A percentile compares a stretch with the other conserved stretches of the same genome.
Evolutionary conservation across 2,888 invertebrate genomes (phyloP).

Genomic region (Hyposoter dolosus): DNA sequence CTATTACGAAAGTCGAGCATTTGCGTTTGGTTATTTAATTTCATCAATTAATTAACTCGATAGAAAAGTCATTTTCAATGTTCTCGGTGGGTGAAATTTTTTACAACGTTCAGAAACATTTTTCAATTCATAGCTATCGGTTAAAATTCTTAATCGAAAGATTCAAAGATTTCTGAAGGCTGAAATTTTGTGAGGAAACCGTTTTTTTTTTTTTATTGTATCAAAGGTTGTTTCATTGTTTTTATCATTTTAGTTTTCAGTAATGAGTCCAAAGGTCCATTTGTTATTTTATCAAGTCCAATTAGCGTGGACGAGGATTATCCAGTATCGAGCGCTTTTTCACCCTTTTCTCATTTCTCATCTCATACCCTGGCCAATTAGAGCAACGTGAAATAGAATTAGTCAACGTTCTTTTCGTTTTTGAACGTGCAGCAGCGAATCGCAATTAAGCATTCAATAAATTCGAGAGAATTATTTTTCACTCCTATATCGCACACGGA

Average conservation of each 20-base stretch:
- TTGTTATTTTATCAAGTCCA: slow-evolving; percentile 7
- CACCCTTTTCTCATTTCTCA: neutral
- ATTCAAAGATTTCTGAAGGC: neutral
- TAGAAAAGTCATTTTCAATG: neutral
- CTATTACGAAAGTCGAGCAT: neutral
- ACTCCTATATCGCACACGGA: neutral
- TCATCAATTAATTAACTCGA: neutral
- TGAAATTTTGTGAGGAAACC: neutral
- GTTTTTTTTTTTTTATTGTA: neutral
- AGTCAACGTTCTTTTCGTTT: slow-evolving; percentile 22
- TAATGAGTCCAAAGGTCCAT: neutral
- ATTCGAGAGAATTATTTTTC: neutral
- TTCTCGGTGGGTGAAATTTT: neutral
- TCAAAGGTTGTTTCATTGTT: neutral
- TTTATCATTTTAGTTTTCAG: neutral
- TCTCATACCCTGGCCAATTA: slow-evolving; percentile 45
- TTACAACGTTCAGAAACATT: too few relatives aligned
- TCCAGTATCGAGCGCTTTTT: slow-evolving; percentile 23
- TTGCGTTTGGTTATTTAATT: neutral
- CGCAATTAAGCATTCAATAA: slow-evolving; percentile 3
- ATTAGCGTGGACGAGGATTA: neutral
- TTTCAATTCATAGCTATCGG: too few relatives aligned
- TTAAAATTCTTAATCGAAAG: too few relatives aligned
- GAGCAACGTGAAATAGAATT: slow-evolving; percentile 51
- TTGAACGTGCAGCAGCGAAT: neutral